Base-by-base conservation (phyloP, 2,113 vertebrate genomes). In the Gallinago media region DNA sequence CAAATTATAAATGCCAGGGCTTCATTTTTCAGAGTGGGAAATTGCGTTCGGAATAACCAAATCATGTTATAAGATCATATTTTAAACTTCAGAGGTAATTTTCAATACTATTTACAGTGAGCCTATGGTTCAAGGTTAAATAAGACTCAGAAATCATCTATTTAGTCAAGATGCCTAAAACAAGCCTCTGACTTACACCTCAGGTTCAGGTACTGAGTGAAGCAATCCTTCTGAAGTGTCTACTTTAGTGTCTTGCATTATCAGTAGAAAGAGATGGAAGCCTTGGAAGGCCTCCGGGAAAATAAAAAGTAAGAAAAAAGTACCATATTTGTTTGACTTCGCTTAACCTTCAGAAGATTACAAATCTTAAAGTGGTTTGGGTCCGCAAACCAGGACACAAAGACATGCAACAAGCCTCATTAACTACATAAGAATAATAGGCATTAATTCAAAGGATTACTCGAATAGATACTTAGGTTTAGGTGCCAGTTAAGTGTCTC, bases 141-240 rank as follows among this genome's bases (percentile, higher is more conserved):
- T 95, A 92, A 14, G 11, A 82, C 20, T 86, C 90, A 46, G 49
- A 88, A 96, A 96, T 82, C 8, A 23, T 46, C 6, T 34, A 32
- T 85, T 89, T 94, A 95, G 76, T 82, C 52, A 86, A 36, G 19
- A 65, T 58, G 36, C 27, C 50, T 74, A 49, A 93, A 93, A 74
- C 22, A 59, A 5, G 6, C 12, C 22, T 4, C 4, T 63, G 65
- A 31, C 8, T 85, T 85, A 75, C 11, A 75, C 9, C 3, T 67
- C 42, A 75, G 40, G 21, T 76, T 91, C 73, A 54, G 31, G 9
- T 70, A 22, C 13, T 70, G 55, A 70, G 15, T 49, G 74, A 80
- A 86, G 16, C 12, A 44, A 62, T 70, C 36, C 11, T 65, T 83
- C 58, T 91, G 26, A 84, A 54, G 8, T 14, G 15, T 54, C 25